Base-by-base conservation (phyloP, 1,140 invertebrate species). In the Heliconius congener region DNA sequence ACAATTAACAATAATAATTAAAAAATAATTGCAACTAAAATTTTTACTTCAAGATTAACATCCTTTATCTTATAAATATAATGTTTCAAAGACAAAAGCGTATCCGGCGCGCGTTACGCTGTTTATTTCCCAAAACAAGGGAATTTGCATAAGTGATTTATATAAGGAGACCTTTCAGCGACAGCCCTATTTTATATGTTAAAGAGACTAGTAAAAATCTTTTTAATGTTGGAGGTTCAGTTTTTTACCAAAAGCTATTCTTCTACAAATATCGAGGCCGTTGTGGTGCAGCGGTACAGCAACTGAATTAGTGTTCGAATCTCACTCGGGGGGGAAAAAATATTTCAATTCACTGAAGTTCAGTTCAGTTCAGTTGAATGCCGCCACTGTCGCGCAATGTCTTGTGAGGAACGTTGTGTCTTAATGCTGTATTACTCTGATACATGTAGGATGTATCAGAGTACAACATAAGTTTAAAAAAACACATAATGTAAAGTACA, bases 61-160 rank as follows among this genome's bases (percentile, higher is more conserved):
- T 23, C 57, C n/a, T 60, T n/a, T 27, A 60, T 13, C 19, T 23
- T 23, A 60, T 60, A 60, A 60, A 23, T n/a, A 60, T 60, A 60
- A 60, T 23, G 57, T 60, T 11, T 60, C 19, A 8, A 60, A 60
- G 57, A 23, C 57, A 23, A 60, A 82, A 82, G 83, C 83, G 83
- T 84, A 80, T 84, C 83, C 86, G 84, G 82, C 72, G 82, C 73
- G 76, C 81, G n/a, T 60, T 60, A 60, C 57, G 57, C 57, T 60
- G 57, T 86, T 89, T 88, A 83, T 87, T 88, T 83, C 57, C 57
- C 57, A n/a, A 60, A 60, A 60, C 57, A 60, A 81, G 83, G 77
- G 73, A 66, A 87, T 89, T 89, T 87, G 79, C 87, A 87, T 89
- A 89, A 89, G 84, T 89, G 84, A 89, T 87, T 89, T 86, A 89